These are phyloP conservation scores for human DNA, from an alignment of 2,113 vertebrate genomes.

Conservation along the genomic window GRCh38 chr3:147603501-147604000, in stretches of 20 bases:
- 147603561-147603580: constrained; percentile 98
- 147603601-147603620: constrained; percentile 91
- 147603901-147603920: constrained; percentile 48
- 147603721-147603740: constrained; percentile 87
- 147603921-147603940: constrained; percentile 72
- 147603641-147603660: constrained; percentile 96
- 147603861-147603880: constrained; percentile 24
- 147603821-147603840: constrained; percentile 58
- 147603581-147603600: constrained; percentile 90
- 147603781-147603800: constrained; percentile 57
- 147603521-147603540: constrained; percentile 98
- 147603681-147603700: constrained; percentile 87
- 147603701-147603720: constrained; percentile 91
- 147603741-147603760: constrained; percentile 73
- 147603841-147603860: constrained; percentile 41
- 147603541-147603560: constrained; percentile 93
- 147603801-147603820: constrained; percentile 51
- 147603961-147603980: constrained; percentile 78
- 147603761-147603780: constrained; percentile 73
- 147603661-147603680: constrained; percentile 96
- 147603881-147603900: constrained; percentile 68
- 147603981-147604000: constrained; percentile 75
- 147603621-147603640: constrained; percentile 95
- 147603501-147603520: constrained; percentile 93
- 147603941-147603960: constrained; percentile 78